Conservation (phyloP, 1,140 invertebrate genomes). For the Drosophila arawakana region DNA sequence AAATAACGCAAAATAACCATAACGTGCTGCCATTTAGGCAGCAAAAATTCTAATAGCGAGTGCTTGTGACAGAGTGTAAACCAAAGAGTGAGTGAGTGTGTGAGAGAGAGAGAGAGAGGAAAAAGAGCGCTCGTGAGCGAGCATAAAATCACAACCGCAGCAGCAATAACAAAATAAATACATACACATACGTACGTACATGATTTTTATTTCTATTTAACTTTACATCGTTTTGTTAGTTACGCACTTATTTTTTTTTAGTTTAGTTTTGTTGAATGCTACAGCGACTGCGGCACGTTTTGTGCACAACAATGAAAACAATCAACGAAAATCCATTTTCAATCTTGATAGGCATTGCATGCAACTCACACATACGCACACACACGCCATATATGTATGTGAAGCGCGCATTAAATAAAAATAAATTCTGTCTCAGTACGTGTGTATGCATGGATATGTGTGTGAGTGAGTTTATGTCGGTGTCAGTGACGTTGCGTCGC, state of each 20-base stretch:
- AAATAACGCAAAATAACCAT: slow-evolving; percentile 29
- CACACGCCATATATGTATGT: slow-evolving; percentile 23
- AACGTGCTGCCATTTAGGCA: slow-evolving; percentile 14
- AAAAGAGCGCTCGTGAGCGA: slow-evolving; percentile 41
- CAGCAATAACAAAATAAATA: slow-evolving; percentile 76
- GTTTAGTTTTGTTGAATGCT: slow-evolving; percentile 13
- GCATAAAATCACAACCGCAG: slow-evolving; percentile 69
- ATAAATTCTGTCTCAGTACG: slow-evolving; percentile 62
- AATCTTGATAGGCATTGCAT: slow-evolving; percentile 46
- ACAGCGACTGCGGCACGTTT: slow-evolving; percentile 4
- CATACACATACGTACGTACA: slow-evolving; percentile 54
- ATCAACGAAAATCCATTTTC: slow-evolving; percentile 46
- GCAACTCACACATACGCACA: slow-evolving; percentile 34
- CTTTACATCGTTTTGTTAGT: slow-evolving; percentile 29
- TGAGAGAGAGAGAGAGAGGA: slow-evolving; percentile 35
- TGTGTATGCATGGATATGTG: slow-evolving; percentile 28
- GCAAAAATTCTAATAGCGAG: slow-evolving; percentile 48
- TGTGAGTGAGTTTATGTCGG: slow-evolving; percentile 43
- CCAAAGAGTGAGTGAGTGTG: slow-evolving; percentile 28
- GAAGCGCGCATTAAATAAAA: slow-evolving; percentile 66
- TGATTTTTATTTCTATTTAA: slow-evolving; percentile 33
- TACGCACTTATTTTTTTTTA: slow-evolving; percentile 31
- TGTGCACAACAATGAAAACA: slow-evolving; percentile 41
- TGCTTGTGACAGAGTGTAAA: slow-evolving; percentile 37
- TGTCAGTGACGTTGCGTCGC: slow-evolving; percentile 64